phyloP scores from a whole-genome alignment of 2,113 vertebrate genomes.

The Oryctolagus cuniculus region mOryCun1.1 NC_091435.1:60809501-60810000 shows the following conservation, averaged over 20 bases:
- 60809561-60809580: conserved; percentile 2
- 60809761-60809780: neutral
- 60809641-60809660: conserved; percentile 7
- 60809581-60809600: neutral
- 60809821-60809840: no score
- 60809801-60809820: neutral
- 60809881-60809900: neutral
- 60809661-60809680: neutral
- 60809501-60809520: neutral
- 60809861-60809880: neutral
- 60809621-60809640: neutral
- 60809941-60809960: neutral
- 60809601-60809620: neutral
- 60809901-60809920: neutral
- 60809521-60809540: neutral
- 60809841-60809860: neutral
- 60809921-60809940: neutral
- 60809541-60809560: neutral
- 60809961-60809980: neutral
- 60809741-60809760: neutral
- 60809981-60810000: neutral
- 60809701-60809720: neutral
- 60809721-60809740: neutral
- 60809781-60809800: neutral
- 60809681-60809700: neutral